These are phyloP conservation scores for Stratiomys singularior DNA, from an alignment of 2,888 invertebrate species.

Conservation along the genomic window DNA sequence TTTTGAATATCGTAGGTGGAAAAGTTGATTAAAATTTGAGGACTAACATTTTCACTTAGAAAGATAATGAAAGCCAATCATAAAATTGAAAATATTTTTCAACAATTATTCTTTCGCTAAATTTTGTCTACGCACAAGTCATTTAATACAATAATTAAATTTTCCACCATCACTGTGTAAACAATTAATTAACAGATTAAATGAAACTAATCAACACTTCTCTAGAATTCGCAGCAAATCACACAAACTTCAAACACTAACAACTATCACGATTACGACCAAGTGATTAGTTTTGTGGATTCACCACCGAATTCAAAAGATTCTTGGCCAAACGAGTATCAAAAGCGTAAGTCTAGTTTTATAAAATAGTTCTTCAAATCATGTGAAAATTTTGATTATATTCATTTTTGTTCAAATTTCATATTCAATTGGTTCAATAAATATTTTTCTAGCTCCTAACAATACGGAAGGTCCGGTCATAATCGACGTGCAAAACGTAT, in stretches of 20 bases:
- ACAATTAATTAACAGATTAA: too few relatives aligned
- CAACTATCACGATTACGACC: conserved; percentile 61
- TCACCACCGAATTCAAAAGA: conserved; percentile 66
- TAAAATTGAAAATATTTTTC: too few relatives aligned
- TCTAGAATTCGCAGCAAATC: conserved; percentile 45
- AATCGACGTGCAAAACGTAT: conserved; percentile 64
- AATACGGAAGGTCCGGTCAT: conserved; percentile 62
- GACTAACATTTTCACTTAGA: too few relatives aligned
- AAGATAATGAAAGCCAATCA: too few relatives aligned
- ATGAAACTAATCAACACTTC: neutral
- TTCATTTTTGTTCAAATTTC: neutral
- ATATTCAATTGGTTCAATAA: neutral
- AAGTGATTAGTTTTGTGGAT: conserved; percentile 65
- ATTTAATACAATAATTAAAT: too few relatives aligned
- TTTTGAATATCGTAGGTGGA: too few relatives aligned
- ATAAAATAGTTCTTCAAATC: neutral
- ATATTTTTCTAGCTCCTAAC: conserved; percentile 5
- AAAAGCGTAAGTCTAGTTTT: conserved; percentile 51
- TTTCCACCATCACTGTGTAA: too few relatives aligned
- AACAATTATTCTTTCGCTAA: too few relatives aligned
- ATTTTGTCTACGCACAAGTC: too few relatives aligned
- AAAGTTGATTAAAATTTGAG: too few relatives aligned
- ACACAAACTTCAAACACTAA: conserved; percentile 55
- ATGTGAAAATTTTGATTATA: neutral
- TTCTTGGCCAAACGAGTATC: conserved; percentile 64